Percentiles rank a stretch among this genome's conserved stretches.
Conservation (phyloP, 2,797 vertebrate species). For the Urophycis tenuis region DNA sequence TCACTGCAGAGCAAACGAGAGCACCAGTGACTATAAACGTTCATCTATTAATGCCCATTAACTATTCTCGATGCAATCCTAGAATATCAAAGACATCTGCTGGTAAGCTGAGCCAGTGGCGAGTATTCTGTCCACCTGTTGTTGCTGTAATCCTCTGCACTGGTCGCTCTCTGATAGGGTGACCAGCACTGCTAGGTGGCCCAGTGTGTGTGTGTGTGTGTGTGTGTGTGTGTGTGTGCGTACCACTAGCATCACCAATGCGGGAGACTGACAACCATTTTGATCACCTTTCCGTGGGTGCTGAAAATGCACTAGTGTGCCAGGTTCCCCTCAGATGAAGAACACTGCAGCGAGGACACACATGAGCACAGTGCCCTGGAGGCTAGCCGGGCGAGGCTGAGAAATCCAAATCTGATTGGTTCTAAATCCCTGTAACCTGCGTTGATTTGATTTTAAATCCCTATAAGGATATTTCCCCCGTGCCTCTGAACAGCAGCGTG, state of each 20-base stretch:
- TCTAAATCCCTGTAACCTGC: neutral
- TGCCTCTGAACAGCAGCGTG: neutral
- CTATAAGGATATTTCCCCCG: neutral
- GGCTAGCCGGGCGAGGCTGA: neutral
- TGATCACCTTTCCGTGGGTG: neutral
- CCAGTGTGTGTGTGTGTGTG: conserved; percentile 11
- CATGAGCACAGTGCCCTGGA: neutral
- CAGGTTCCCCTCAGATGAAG: neutral
- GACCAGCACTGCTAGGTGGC: conserved; percentile 24
- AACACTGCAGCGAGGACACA: neutral
- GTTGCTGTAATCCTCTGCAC: conserved; percentile 39
- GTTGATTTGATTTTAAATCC: conserved; percentile 3
- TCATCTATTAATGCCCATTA: conserved; percentile 29
- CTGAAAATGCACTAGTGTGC: neutral
- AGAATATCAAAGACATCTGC: conserved; percentile 46
- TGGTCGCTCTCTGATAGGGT: conserved; percentile 34
- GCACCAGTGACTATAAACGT: neutral
- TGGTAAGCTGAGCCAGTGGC: conserved; percentile 47
- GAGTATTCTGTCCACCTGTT: conserved; percentile 48
- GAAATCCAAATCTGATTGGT: neutral
- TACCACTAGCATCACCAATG: neutral
- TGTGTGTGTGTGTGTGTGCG: neutral
- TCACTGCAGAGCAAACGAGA: neutral
- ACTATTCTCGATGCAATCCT: conserved; percentile 16
- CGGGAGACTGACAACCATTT: neutral